phyloP scores from a whole-genome alignment of 37 sponge, comb jelly and placozoan species.

The Spongilla lacustris region DNA sequence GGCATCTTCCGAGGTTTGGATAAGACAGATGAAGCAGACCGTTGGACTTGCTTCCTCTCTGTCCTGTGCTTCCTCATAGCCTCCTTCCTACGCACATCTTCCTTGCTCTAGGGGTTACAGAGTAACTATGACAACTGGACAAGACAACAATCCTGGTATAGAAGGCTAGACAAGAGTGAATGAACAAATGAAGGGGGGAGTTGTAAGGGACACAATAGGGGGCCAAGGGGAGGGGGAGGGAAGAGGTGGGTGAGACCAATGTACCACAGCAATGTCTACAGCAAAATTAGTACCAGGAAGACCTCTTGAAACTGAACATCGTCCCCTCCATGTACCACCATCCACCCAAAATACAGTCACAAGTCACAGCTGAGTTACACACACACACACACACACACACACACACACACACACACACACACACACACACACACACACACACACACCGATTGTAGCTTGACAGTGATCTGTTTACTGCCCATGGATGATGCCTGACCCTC shows the following conservation, averaged over 20 bases:
- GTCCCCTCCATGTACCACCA: too few species aligned
- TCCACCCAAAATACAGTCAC: too few species aligned
- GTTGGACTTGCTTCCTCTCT: slow-evolving; percentile 73
- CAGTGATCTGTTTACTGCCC: slow-evolving; percentile 57
- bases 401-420: too few species aligned
- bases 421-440: too few species aligned
- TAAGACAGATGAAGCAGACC: slow-evolving; percentile 77
- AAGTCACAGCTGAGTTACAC: too few species aligned
- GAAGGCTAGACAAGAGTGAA: background rate
- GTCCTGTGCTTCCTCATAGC: slow-evolving; percentile 50
- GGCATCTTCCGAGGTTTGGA: slow-evolving; percentile 43
- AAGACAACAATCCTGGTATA: background rate
- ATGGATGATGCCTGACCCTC: background rate
- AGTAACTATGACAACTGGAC: background rate
- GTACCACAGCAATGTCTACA: too few species aligned
- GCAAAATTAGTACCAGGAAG: too few species aligned
- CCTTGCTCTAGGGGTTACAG: slow-evolving; percentile 8
- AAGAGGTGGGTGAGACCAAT: background rate
- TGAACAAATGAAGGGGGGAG: background rate
- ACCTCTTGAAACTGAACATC: too few species aligned
- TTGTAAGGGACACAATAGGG: background rate
- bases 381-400: too few species aligned
- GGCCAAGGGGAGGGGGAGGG: background rate
- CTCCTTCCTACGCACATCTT: slow-evolving; percentile 12
- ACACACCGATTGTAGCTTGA: slow-evolving; percentile 47